Conservation (phyloP, 2,113 vertebrate species). For the Cololabis saira region DNA sequence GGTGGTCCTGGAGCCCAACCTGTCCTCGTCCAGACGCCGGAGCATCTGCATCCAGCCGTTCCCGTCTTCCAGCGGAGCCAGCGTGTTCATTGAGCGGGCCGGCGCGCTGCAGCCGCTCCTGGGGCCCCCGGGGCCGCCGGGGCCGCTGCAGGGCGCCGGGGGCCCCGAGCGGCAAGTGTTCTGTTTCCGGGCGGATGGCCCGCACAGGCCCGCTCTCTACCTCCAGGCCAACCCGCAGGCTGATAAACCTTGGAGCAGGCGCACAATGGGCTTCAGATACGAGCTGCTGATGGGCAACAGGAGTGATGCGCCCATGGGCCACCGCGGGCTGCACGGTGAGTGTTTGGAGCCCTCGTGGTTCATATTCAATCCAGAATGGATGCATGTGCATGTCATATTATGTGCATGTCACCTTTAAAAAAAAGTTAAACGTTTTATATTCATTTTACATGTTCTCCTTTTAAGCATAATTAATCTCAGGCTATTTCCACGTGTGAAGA, state of each 20-base stretch:
- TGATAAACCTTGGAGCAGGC: slow-evolving; percentile 65
- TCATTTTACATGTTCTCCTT: no score
- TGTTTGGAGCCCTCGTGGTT: neutral
- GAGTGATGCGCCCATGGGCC: slow-evolving; percentile 42
- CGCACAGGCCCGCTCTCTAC: slow-evolving; percentile 77
- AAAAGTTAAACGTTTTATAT: no score
- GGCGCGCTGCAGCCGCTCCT: slow-evolving; percentile 78
- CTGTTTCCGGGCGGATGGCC: slow-evolving; percentile 75
- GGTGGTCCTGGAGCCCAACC: slow-evolving; percentile 81
- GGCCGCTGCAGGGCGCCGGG: slow-evolving; percentile 56
- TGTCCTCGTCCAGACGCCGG: slow-evolving; percentile 58
- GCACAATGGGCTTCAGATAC: slow-evolving; percentile 81
- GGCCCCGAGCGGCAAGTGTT: slow-evolving; percentile 66
- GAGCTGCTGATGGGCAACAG: slow-evolving; percentile 77
- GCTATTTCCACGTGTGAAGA: no score
- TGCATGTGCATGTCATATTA: neutral
- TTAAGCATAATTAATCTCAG: no score
- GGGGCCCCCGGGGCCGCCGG: no score
- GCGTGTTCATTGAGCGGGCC: slow-evolving; percentile 75
- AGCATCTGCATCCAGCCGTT: slow-evolving; percentile 81
- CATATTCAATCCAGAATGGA: no score
- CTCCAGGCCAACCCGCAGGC: slow-evolving; percentile 80
- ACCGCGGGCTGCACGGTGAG: slow-evolving; percentile 68
- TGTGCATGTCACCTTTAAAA: neutral
- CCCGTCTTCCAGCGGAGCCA: slow-evolving; percentile 75